Conservation (phyloP, 2,113 vertebrate species). For the Stigmatopora nigra region DNA sequence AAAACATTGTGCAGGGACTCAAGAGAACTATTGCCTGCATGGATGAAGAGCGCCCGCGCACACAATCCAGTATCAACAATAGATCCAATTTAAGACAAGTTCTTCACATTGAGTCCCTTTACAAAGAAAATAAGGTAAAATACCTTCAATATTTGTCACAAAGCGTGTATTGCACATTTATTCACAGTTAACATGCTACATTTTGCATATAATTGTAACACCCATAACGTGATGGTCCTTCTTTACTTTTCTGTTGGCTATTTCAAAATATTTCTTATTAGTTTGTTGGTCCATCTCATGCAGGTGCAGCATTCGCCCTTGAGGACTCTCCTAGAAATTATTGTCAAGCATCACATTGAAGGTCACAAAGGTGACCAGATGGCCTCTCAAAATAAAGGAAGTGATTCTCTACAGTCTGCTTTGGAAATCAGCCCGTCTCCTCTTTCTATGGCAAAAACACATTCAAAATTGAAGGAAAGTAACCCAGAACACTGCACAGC, state of each 20-base stretch:
- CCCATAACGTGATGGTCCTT: not conserved
- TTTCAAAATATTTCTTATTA: not conserved
- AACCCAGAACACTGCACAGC: not conserved
- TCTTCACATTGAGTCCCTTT: conserved; percentile 79
- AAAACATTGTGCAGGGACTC: conserved; percentile 72
- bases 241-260: not conserved
- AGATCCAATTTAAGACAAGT: conserved; percentile 77
- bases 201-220: not conserved
- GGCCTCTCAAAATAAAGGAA: conserved; percentile 15
- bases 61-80: conserved; percentile 81
- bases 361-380: conserved; percentile 38
- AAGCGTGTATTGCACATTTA: not conserved
- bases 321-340: conserved; percentile 87
- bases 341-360: conserved; percentile 79
- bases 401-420: not conserved
- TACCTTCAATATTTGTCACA: not conserved
- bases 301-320: conserved; percentile 68
- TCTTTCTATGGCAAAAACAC: conserved; percentile 16
- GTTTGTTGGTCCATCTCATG: not conserved
- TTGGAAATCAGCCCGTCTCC: not conserved
- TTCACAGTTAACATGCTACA: not conserved
- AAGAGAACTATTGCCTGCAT: conserved; percentile 80
- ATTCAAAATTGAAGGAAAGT: conserved; percentile 3
- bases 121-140: conserved; percentile 82
- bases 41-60: conserved; percentile 85